Evolutionary conservation across 2,113 vertebrate genomes (phyloP).

Genomic region (Pterophyllum scalare): DNA sequence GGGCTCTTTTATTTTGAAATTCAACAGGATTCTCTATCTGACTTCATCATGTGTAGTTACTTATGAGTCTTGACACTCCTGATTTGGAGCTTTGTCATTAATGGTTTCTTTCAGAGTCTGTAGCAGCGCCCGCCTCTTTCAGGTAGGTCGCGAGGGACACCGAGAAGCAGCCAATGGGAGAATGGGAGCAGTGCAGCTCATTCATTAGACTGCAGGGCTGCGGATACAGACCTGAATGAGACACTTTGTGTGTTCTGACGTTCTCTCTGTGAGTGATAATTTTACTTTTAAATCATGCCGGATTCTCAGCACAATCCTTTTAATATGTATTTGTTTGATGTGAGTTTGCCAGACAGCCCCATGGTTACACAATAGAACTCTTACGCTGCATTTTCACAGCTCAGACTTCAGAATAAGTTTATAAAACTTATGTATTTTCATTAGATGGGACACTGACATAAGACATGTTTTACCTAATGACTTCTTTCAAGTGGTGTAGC

Average conservation of each 20-base stretch:
- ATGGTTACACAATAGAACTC: background rate
- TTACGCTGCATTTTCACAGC: background rate
- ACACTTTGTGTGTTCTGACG: too few species aligned
- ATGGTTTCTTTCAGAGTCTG: too few species aligned
- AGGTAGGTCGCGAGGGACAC: too few species aligned
- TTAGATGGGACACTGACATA: background rate
- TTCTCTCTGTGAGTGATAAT: background rate
- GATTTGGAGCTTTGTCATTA: too few species aligned
- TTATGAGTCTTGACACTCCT: too few species aligned
- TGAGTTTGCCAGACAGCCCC: background rate
- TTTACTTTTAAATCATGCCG: background rate
- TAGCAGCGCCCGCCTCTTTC: too few species aligned
- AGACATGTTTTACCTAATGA: conserved; percentile 28
- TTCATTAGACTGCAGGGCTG: too few species aligned
- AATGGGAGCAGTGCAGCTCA: too few species aligned
- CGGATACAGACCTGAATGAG: background rate
- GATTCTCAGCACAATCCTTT: background rate
- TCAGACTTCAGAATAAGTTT: background rate
- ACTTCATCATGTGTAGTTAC: too few species aligned
- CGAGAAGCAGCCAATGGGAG: too few species aligned
- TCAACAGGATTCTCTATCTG: too few species aligned
- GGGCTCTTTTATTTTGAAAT: too few species aligned
- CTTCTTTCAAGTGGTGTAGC: conserved; percentile 45
- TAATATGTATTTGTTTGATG: background rate
- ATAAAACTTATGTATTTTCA: background rate